Base-by-base conservation (phyloP, 2,888 invertebrate species). In the Coelinius sp. region DNA sequence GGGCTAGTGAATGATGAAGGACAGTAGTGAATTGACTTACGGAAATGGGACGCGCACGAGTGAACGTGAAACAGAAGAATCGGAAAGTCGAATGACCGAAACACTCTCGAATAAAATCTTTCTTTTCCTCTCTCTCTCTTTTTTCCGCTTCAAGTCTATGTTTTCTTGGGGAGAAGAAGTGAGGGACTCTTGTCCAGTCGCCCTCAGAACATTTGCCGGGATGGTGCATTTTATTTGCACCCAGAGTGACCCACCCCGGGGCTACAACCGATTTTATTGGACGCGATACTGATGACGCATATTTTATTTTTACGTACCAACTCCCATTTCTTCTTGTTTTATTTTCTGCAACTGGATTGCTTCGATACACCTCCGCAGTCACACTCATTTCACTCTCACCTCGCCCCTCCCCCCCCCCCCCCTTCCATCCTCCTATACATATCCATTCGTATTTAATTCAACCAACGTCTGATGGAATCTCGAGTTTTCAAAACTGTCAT, bases 241-340 rank as follows among this genome's bases (percentile, higher is more conserved):
- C 38, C 38, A 38, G 75, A 78, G 79, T 77, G 76, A 75, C 75
- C 73, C 31, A 74, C 77, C 80, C 75, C 73, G 76, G 76, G 80
- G 78, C 71, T 79, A 71, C 75, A 77, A 78, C 77, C 81, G 77
- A 84, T 82, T 85, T 84, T 85, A 84, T 84, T 83, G 84, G 80
- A 84, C 81, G 80, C 78, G 80, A 82, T 80, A 83, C 78, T 79
- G 78, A n/a, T n/a, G n/a, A 80, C 78, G 76, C 78, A 53, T 68
- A 27, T 56, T 63, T 24, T 63, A 24, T 63, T 41, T 63, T 41
- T 12, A 41, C 53, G 44, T 38, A 53, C 25, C 31, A 67, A 49
- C 44, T 56, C 38, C 53, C 31, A 44, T 12, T 22, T 64, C 56
- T 14, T 38, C 22, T 62, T 27, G 25, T 41, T 70, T 24, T 59